Conservation (phyloP, 1,140 invertebrate species). For the Linepithema humile region DNA sequence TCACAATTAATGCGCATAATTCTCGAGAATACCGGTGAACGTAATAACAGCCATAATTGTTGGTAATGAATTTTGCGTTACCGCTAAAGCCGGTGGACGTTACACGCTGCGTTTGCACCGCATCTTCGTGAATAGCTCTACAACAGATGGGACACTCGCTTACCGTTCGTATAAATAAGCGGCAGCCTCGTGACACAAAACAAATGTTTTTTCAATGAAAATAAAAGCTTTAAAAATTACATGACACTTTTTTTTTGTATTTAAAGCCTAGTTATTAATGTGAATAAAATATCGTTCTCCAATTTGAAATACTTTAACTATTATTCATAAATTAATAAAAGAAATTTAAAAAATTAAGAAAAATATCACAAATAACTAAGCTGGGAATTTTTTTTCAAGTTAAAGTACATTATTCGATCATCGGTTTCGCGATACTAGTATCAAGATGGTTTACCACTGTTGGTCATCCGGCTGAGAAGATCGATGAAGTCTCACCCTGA, state of each 20-base stretch:
- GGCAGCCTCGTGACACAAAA: background rate
- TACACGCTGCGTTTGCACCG: background rate
- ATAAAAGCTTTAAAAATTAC: too few species aligned
- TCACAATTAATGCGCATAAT: constrained; percentile 1
- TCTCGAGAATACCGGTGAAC: background rate
- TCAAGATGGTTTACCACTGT: constrained; percentile 12
- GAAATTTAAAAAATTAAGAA: too few species aligned
- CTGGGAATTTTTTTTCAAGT: background rate
- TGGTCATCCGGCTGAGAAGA: background rate
- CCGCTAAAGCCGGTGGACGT: background rate
- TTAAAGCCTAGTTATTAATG: too few species aligned
- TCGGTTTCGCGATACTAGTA: background rate
- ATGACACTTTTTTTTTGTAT: too few species aligned
- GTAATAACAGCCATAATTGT: constrained; percentile 17
- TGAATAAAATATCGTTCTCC: too few species aligned
- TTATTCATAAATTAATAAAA: too few species aligned
- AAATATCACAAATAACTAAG: too few species aligned
- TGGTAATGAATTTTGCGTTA: constrained; percentile 34
- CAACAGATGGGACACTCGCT: background rate
- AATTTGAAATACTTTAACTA: too few species aligned
- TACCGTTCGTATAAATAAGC: background rate
- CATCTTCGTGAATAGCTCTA: background rate
- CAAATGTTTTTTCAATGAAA: background rate
- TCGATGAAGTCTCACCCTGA: constrained; percentile 8
- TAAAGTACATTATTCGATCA: background rate